A percentile compares a stretch with the other conserved stretches of the same genome.
Evolutionary conservation across 2,113 vertebrate genomes (phyloP).

Genomic region (Triplophysa siluroides): DNA sequence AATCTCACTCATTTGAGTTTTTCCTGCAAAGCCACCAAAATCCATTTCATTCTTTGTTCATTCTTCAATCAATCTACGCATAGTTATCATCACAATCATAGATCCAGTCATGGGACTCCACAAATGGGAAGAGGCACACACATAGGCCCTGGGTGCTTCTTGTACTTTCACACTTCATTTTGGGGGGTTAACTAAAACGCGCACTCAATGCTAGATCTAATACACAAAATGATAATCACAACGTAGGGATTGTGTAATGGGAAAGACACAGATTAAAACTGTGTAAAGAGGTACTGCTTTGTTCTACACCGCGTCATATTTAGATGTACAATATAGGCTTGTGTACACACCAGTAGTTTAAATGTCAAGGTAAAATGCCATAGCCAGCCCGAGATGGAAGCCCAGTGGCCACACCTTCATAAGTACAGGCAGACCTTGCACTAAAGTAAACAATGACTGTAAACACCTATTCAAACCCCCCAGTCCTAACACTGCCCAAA

Average conservation of each 20-base stretch:
- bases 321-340: conserved; percentile 6
- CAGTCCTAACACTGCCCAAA: background rate
- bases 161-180: background rate
- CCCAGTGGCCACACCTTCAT: conserved; percentile 41
- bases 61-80: background rate
- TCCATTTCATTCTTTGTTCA: background rate
- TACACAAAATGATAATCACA: background rate
- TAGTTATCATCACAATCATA: background rate
- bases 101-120: background rate
- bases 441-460: conserved; percentile 44
- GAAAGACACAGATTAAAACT: background rate
- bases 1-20: background rate
- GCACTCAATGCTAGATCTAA: background rate
- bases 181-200: background rate
- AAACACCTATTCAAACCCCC: conserved; percentile 48
- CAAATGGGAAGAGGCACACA: background rate
- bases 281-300: conserved; percentile 5
- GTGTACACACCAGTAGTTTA: conserved; percentile 16
- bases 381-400: background rate
- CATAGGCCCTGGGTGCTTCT: background rate
- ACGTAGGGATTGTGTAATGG: background rate
- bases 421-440: conserved; percentile 12
- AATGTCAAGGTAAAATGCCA: conserved; percentile 33
- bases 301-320: background rate
- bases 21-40: background rate